Evolutionary conservation across 2,888 invertebrate genomes (phyloP).

Genomic region (Cordilura impudica): DNA sequence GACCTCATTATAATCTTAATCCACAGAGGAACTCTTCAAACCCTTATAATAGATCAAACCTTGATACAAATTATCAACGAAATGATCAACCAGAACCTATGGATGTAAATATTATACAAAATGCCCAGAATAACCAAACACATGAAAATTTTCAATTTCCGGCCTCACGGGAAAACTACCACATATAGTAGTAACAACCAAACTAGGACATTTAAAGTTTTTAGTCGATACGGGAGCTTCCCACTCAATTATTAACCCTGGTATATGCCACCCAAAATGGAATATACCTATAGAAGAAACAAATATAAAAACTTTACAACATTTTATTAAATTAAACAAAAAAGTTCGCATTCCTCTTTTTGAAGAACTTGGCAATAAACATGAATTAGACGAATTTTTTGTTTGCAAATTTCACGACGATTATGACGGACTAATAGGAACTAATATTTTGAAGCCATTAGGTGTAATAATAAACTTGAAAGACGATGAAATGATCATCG

Average conservation of each 20-base stretch:
- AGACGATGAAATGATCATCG: neutral
- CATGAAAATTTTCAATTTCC: neutral
- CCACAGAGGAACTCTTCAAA: slow-evolving; percentile 4
- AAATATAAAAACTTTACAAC: slow-evolving; percentile 10
- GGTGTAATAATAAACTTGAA: neutral
- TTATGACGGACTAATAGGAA: neutral
- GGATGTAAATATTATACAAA: slow-evolving; percentile 44
- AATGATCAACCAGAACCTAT: slow-evolving; percentile 45
- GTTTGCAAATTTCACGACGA: slow-evolving; percentile 9
- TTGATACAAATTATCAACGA: slow-evolving; percentile 31
- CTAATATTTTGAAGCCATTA: neutral
- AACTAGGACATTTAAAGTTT: neutral
- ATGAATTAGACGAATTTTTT: slow-evolving; percentile 28
- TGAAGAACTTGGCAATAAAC: slow-evolving; percentile 36
- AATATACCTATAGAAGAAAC: neutral
- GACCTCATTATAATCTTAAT: neutral
- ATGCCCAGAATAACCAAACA: neutral
- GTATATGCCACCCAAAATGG: neutral
- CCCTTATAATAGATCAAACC: neutral
- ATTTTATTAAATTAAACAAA: slow-evolving; percentile 12
- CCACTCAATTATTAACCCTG: neutral
- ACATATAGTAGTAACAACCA: neutral
- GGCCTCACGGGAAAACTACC: slow-evolving; percentile 42
- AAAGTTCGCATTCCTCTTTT: slow-evolving; percentile 35
- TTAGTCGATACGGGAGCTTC: neutral